Evolutionary conservation across 2,797 vertebrate species (phyloP), one percentile per base, ranked within the genome.

Genomic region (Microctenopoma stevenorrisi): DNA sequence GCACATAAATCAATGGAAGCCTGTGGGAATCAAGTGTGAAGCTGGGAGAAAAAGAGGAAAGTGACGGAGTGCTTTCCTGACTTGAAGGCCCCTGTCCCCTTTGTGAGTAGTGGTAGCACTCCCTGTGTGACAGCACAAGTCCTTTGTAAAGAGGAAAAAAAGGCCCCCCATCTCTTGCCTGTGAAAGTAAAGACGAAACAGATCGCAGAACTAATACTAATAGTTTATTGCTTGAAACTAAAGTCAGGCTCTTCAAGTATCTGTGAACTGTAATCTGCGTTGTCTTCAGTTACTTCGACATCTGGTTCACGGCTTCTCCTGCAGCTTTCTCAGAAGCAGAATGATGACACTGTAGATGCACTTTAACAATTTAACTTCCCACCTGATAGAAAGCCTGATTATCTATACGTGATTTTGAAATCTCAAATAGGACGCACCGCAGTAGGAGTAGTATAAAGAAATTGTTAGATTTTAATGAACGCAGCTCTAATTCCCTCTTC

Each of bases 21-120:
- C 86, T 78, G 74, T 83, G 87, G 89, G 89, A 93, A 93, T 88
- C 79, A 82, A 82, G 82, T 84, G 79, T 78, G 79, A 86, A 86
- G 75, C 78, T 68, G 76, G 58, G 64, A 81, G 80, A 80, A 78
- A 81, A 64, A 62, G 68, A 81, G 28, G 46, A 28, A 61, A 67
- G 83, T 40, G 50, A 61, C 43, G 30, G 59, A 64, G 61, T 66
- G 46, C 64, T 84, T 82, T 90, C 65, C 64, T 60, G 26, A 84
- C 81, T 86, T 85, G 66, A 87, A 82, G 80, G 82, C 83, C 81
- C 14, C 64, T 81, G 74, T 88, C 85, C 82, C 64, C 86, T 86
- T 85, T 63, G 87, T 77, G 62, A 83, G 80, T 53, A 79, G 82
- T 78, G 64, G 78, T 83, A 88, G 78, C 72, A 66, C 83, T 91